These are phyloP conservation scores for Enteromius paludinosus DNA, from an alignment of 2,797 vertebrate species.

Conservation along the genomic window DNA sequence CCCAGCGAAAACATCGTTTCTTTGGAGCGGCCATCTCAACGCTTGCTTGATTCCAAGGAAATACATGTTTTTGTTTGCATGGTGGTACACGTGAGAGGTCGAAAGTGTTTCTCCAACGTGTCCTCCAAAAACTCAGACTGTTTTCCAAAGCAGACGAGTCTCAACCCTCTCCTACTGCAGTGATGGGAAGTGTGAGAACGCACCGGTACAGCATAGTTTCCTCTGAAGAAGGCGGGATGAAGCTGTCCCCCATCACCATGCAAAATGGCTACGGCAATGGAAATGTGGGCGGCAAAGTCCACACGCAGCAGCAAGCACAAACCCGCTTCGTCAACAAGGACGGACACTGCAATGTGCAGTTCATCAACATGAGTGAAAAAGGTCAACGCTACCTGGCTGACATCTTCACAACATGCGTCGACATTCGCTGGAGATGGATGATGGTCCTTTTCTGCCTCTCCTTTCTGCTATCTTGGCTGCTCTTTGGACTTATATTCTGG, in stretches of 20 bases:
- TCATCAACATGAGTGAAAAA: slow-evolving; percentile 96
- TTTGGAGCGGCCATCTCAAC: slow-evolving; percentile 12
- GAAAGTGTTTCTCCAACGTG: slow-evolving; percentile 99
- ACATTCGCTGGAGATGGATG: slow-evolving; percentile 98
- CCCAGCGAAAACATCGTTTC: slow-evolving; percentile 64
- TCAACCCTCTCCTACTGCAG: slow-evolving; percentile 86
- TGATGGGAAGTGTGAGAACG: slow-evolving; percentile 96
- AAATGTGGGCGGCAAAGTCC: slow-evolving; percentile 86
- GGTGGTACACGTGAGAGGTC: slow-evolving; percentile 83
- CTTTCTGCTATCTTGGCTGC: slow-evolving; percentile 94
- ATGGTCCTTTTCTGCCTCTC: slow-evolving; percentile 93
- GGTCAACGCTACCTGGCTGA: slow-evolving; percentile 95
- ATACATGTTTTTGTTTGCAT: slow-evolving; percentile 72
- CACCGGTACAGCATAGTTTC: slow-evolving; percentile 98
- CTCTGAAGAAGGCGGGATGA: slow-evolving; percentile 95
- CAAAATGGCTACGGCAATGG: slow-evolving; percentile 90
- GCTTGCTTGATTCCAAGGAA: slow-evolving; percentile 39
- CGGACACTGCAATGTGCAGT: slow-evolving; percentile 96
- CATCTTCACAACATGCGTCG: slow-evolving; percentile 97
- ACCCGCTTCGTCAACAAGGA: slow-evolving; percentile 96
- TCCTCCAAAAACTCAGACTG: slow-evolving; percentile 98
- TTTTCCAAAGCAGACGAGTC: slow-evolving; percentile 92
- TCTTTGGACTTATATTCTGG: slow-evolving; percentile 97
- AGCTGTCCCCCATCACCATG: slow-evolving; percentile 87
- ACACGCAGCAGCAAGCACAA: slow-evolving; percentile 82